phyloP scores from a whole-genome alignment of 1,140 invertebrate genomes.

The Carposina sasakii region DNA sequence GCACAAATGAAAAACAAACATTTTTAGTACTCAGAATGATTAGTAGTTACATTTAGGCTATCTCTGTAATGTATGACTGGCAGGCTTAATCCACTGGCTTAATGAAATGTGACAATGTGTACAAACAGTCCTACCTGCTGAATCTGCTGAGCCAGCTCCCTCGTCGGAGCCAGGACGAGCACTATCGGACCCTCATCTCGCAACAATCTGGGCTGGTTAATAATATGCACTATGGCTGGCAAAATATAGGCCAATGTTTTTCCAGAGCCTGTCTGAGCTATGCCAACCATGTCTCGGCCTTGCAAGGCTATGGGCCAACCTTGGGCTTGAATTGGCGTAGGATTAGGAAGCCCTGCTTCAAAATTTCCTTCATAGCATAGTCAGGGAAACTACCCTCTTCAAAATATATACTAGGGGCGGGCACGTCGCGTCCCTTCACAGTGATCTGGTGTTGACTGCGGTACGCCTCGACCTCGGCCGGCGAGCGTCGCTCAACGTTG shows the following conservation, averaged over 20 bases:
- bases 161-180: conserved; percentile 90
- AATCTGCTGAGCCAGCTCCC: conserved; percentile 95
- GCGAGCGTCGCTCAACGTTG: conserved; percentile 75
- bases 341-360: conserved; percentile 81
- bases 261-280: conserved; percentile 91
- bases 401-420: conserved; percentile 83
- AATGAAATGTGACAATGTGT: no score
- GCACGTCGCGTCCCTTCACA: conserved; percentile 80
- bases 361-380: conserved; percentile 77
- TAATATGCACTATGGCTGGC: conserved; percentile 90
- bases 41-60: no score
- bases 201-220: conserved; percentile 83
- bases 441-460: conserved; percentile 83
- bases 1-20: conserved; percentile 53
- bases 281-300: conserved; percentile 90
- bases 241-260: conserved; percentile 85
- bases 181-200: conserved; percentile 90
- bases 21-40: no score
- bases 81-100: no score
- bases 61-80: no score
- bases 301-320: conserved; percentile 88
- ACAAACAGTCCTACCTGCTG: conserved; percentile 90
- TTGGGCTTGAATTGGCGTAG: conserved; percentile 87
- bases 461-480: conserved; percentile 82
- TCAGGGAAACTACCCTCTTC: conserved; percentile 85